phyloP scores from a whole-genome alignment of 2,888 invertebrate genomes.

The Dusona sp. region DNA sequence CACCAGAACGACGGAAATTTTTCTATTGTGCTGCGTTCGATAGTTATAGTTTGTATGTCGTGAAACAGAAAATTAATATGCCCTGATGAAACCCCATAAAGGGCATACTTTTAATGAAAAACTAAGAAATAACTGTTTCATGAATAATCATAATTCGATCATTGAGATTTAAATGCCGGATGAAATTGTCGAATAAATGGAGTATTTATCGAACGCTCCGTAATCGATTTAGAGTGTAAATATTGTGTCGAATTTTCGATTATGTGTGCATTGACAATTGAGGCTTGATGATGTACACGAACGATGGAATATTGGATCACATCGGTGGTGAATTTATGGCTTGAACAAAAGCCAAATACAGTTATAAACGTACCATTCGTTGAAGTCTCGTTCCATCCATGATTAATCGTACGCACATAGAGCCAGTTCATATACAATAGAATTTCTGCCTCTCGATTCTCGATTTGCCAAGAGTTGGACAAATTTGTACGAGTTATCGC shows the following conservation, averaged over 20 bases:
- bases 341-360: constrained; percentile 32
- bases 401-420: constrained; percentile 20
- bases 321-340: constrained; percentile 30
- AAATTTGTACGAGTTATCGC: neutral
- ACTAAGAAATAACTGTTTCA: neutral
- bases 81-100: too few species aligned
- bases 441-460: neutral
- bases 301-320: constrained; percentile 2
- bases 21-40: too few species aligned
- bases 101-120: neutral
- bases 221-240: constrained; percentile 17
- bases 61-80: too few species aligned
- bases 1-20: too few species aligned
- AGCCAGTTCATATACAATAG: neutral
- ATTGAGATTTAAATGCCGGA: neutral
- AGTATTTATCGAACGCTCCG: neutral
- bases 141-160: neutral
- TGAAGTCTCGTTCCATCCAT: neutral
- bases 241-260: constrained; percentile 4
- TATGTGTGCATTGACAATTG: neutral
- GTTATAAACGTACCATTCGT: neutral
- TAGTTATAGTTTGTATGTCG: too few species aligned
- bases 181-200: constrained; percentile 3
- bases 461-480: neutral
- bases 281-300: neutral